Evolutionary conservation across 2,113 vertebrate species (phyloP).

Genomic region (Uropsilus gracilis): DNA sequence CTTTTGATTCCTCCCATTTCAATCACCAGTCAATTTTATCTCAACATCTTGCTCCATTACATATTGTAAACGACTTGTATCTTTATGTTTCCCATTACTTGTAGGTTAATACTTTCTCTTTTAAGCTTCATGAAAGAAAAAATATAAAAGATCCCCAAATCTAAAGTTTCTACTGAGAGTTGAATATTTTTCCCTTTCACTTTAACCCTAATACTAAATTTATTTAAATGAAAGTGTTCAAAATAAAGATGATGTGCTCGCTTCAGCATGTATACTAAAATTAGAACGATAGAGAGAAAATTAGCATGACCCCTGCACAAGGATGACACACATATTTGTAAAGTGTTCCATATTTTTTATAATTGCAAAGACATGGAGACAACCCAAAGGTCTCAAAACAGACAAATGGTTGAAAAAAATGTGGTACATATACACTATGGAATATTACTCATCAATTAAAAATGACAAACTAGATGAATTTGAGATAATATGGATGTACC

Average conservation of each 20-base stretch:
- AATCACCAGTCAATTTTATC: constrained; percentile 29
- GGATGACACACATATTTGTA: too few relatives aligned
- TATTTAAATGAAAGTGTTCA: neutral
- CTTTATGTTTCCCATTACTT: constrained; percentile 52
- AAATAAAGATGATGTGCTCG: neutral
- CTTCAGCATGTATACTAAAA: too few relatives aligned
- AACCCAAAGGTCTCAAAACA: too few relatives aligned
- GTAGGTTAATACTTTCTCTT: constrained; percentile 9
- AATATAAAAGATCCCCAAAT: neutral
- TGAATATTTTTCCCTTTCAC: constrained; percentile 11
- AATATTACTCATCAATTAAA: too few relatives aligned
- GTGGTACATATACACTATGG: too few relatives aligned
- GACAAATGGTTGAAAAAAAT: too few relatives aligned
- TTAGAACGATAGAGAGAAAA: too few relatives aligned
- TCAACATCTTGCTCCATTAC: neutral
- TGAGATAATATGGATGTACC: too few relatives aligned
- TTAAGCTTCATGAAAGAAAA: constrained; percentile 14
- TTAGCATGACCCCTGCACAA: too few relatives aligned
- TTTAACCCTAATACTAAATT: neutral
- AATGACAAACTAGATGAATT: too few relatives aligned
- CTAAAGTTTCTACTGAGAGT: constrained; percentile 11
- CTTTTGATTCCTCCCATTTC: constrained; percentile 10
- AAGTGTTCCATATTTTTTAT: too few relatives aligned
- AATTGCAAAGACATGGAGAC: too few relatives aligned
- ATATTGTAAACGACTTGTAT: constrained; percentile 9